Conservation (phyloP, 2,888 invertebrate species). For the Machimus rusticus region DNA sequence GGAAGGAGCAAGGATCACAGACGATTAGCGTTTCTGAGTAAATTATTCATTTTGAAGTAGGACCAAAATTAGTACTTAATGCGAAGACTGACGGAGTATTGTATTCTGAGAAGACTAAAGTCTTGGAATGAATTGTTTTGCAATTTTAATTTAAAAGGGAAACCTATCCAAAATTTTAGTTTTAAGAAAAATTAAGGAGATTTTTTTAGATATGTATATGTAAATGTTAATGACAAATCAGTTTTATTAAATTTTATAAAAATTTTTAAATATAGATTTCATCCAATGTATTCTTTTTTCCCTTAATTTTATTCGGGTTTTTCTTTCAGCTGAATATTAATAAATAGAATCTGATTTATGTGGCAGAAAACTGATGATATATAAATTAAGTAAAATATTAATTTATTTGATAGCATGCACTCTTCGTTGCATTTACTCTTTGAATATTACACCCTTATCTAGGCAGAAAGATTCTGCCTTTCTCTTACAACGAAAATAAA, state of each 20-base stretch:
- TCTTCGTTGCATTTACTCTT: too few species aligned
- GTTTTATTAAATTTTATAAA: background rate
- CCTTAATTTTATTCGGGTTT: too few species aligned
- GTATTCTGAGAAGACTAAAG: background rate
- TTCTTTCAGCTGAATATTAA: too few species aligned
- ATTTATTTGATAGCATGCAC: too few species aligned
- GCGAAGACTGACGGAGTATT: background rate
- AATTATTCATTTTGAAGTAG: background rate
- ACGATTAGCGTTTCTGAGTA: background rate
- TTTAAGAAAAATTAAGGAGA: background rate
- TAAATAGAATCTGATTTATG: too few species aligned
- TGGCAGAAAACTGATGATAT: too few species aligned
- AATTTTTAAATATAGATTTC: background rate
- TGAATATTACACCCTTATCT: too few species aligned
- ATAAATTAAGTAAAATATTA: too few species aligned
- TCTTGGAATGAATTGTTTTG: background rate
- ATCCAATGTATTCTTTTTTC: background rate
- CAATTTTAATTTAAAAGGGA: background rate
- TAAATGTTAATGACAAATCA: background rate
- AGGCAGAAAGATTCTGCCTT: too few species aligned
- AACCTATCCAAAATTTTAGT: background rate
- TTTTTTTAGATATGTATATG: background rate
- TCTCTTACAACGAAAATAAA: too few species aligned
- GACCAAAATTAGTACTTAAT: background rate
- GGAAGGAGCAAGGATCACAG: slow-evolving; percentile 50